Base-by-base conservation (phyloP, 2,113 vertebrate species). In the Papio anubis region DNA sequence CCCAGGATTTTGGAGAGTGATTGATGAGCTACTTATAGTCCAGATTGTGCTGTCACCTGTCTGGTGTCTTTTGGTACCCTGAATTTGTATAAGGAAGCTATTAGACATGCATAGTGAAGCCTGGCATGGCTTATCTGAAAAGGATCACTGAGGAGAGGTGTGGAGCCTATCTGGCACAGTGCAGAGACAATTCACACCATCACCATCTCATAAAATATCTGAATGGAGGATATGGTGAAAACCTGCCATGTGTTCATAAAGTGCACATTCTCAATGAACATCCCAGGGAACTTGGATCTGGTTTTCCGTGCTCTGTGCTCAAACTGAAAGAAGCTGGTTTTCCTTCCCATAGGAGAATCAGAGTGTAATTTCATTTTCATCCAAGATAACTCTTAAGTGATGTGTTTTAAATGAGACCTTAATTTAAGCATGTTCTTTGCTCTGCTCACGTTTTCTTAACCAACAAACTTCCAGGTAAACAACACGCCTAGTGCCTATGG, bases 341-440 rank as follows among this genome's bases (percentile, higher is more conserved):
- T 89, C 91, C 70, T 90, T 66, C 38, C 73, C 32, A 17, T 32
- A 32, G 88, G 27, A 4, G 16, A 35, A 93, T 96, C 43, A 85
- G 66, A 48, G 16, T 73, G 4, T 23, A 96, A 83, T 20, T 94
- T 73, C 38, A 75, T 85, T 89, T 73, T 82, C 40, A 52, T 66
- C 35, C 64, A 91, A 17, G 17, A 43, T 27, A 85, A 66, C 59
- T 86, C 94, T 96, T 81, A 72, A 75, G 40, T 90, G 32, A 18
- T 85, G 3, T 79, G 21, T 88, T 97, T 94, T 93, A 93, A 93
- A 97, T 86, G 17, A 40, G 8, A 32, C 30, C 13, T 90, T 90
- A 57, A 96, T 91, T 96, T 93, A 90, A 93, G n/a, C 86, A 81
- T n/a, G 88, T 90, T 92, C 25, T 95, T 81, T 90, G 1, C 57